Evolutionary conservation across 2,113 vertebrate genomes (phyloP), one percentile per base, ranked within the genome.

Genomic region (Haliaeetus leucogaster): DNA sequence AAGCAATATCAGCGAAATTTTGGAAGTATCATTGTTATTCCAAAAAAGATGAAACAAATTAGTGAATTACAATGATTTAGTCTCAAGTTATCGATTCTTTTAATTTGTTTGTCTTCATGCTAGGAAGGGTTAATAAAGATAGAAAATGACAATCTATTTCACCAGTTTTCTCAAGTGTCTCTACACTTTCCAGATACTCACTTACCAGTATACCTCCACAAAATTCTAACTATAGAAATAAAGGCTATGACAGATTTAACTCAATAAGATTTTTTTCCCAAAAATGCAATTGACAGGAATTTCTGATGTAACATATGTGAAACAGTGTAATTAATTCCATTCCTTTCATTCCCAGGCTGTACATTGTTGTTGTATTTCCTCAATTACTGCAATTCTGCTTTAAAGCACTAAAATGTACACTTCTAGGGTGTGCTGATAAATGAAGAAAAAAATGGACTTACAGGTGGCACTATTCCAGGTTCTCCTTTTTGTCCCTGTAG

Each of bases 401-500:
- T 82, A 89, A 53, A 89, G 45, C 10, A 79, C 36, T 50, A 53
- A 82, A 56, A 72, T 10, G 6, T 7, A 22, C 4, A 30, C 7
- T 66, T 59, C 29, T 29, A 81, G 53, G 8, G 4, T 62, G 30
- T 48, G 34, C 14, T 79, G 58, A 48, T 53, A 63, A 62, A 63
- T 21, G 3, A 86, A 77, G 5, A 59, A 42, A 76, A 81, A 68
- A 34, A 52, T 32, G 59, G 50, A 99, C 99, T 99, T 98, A 99
- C 99, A 89, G 98, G 59, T 91, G 99, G 99, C 52, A 99, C 99
- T 86, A 99, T 97, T 89, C 99, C 99, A 36, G 99, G 99, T 93
- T 99, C 99, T 96, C 99, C 99, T 97, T 99, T 99, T 98, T 99
- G 99, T 91, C 99, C 99, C 99, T 99, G 83, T 30, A 84, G 68